Evolutionary conservation across 30 jellyfish, hydroid and myxozoan genomes (phyloP).

Genomic region (Catostylus mosaicus): DNA sequence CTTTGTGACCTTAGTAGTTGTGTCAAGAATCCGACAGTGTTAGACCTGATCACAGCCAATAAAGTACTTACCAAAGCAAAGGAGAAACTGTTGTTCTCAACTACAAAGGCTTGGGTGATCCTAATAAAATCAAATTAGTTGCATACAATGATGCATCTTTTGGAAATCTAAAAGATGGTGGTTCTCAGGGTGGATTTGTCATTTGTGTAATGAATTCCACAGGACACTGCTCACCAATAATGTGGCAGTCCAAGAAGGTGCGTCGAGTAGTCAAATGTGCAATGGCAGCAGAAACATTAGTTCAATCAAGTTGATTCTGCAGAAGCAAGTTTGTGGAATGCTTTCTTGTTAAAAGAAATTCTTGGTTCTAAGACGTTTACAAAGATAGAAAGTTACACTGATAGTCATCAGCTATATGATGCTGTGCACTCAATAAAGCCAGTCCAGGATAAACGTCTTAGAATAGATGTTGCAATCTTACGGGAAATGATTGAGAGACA

Average conservation of each 20-base stretch:
- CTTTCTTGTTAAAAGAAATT: neutral
- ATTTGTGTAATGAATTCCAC: neutral
- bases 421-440: neutral
- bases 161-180: constrained; percentile 9
- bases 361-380: neutral
- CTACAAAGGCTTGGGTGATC: constrained; percentile 16
- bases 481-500: neutral
- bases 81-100: neutral
- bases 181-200: neutral
- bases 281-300: neutral
- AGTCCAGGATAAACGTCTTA: neutral
- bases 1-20: constrained; percentile 23
- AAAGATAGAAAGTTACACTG: neutral
- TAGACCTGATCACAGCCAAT: constrained; percentile 20
- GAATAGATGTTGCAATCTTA: neutral
- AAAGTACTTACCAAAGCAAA: constrained; percentile 30
- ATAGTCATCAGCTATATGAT: neutral
- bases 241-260: neutral
- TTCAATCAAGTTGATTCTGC: no score
- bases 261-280: neutral
- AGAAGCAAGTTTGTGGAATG: neutral
- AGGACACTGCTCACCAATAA: neutral
- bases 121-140: neutral
- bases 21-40: constrained; percentile 8
- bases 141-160: constrained; percentile 5